phyloP scores from a whole-genome alignment of 2,888 invertebrate species.

The Thereva nobilitata region DNA sequence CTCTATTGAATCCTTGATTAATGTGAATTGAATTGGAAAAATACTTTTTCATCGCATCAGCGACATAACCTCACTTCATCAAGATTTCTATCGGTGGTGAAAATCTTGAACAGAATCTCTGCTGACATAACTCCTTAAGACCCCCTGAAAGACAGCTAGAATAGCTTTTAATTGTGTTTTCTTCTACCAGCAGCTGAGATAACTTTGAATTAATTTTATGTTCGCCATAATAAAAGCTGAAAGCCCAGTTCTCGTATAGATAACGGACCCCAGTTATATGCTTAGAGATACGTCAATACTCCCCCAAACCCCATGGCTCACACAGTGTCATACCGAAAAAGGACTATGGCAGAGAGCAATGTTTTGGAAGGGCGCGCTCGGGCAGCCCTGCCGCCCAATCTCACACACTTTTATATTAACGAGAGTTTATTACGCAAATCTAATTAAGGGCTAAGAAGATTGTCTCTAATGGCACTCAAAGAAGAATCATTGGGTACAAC shows the following conservation, averaged over 20 bases:
- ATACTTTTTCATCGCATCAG: conserved; percentile 26
- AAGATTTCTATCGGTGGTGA: conserved; percentile 12
- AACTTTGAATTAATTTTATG: conserved; percentile 34
- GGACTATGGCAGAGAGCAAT: no score
- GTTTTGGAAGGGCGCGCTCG: neutral
- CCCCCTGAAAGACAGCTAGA: conserved; percentile 25
- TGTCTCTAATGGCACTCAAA: conserved; percentile 31
- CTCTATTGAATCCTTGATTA: conserved; percentile 20
- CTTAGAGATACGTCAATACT: conserved; percentile 7
- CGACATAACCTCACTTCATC: conserved; percentile 15
- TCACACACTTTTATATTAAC: conserved; percentile 27
- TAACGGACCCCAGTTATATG: neutral
- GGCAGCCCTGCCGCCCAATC: neutral
- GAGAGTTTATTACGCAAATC: conserved; percentile 30
- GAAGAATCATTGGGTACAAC: conserved; percentile 29
- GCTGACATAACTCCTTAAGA: conserved; percentile 28
- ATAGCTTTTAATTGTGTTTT: conserved; percentile 31
- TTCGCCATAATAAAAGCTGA: conserved; percentile 29
- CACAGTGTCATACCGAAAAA: no score
- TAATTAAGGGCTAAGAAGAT: conserved; percentile 31
- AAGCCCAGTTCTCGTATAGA: conserved; percentile 21
- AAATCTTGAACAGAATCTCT: conserved; percentile 29
- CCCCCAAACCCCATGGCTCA: no score
- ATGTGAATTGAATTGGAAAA: conserved; percentile 19
- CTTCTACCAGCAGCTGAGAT: conserved; percentile 27